Evolutionary conservation across 2,113 vertebrate species (phyloP).

Genomic region (Oceanites oceanicus): DNA sequence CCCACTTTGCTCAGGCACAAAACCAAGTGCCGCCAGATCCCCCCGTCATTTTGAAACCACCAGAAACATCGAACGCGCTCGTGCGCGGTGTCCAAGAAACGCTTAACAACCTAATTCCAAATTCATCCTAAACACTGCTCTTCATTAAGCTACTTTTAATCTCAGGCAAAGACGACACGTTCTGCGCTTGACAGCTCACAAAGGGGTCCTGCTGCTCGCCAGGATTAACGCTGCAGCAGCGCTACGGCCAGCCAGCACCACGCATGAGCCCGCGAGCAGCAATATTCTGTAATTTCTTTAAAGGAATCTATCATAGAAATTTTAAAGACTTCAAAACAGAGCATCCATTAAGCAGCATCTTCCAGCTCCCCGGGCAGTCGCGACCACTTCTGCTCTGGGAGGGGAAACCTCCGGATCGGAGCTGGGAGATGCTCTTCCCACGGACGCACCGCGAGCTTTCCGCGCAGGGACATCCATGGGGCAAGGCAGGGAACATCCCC

Average conservation of each 20-base stretch:
- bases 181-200: not conserved
- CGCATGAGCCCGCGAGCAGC: fast-evolving
- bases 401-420: not conserved
- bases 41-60: not conserved
- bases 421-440: not conserved
- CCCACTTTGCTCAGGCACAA: not conserved
- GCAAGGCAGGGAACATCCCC: not conserved
- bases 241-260: not conserved
- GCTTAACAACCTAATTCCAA: not conserved
- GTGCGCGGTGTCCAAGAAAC: not conserved
- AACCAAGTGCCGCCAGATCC: not conserved
- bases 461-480: not conserved
- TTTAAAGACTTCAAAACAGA: not conserved
- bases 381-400: not conserved
- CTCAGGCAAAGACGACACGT: not conserved
- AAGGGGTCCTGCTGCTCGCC: not conserved
- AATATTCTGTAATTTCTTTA: not conserved
- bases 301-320: fast-evolving
- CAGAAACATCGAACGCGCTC: not conserved
- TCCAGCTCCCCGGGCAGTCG: not conserved
- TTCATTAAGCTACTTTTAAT: not conserved
- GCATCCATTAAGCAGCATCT: not conserved
- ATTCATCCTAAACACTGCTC: not conserved
- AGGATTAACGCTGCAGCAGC: not conserved
- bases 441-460: fast-evolving